These are phyloP conservation scores for Ectemnius lituratus DNA, from an alignment of 2,888 invertebrate species.

Conservation along the genomic window DNA sequence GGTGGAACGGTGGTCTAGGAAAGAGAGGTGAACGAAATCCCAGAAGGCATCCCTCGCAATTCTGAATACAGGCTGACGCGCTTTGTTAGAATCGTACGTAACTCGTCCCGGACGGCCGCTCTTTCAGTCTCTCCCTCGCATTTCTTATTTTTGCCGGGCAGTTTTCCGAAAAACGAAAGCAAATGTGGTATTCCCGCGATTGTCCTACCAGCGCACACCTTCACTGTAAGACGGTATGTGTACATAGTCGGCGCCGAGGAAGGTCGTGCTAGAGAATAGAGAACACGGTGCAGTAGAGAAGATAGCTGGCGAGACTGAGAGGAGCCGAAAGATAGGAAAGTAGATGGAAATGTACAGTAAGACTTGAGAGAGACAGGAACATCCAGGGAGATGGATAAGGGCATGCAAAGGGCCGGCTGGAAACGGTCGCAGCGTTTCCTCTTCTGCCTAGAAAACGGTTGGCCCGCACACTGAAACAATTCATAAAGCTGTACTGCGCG, in stretches of 20 bases:
- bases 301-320: slow-evolving; percentile 10
- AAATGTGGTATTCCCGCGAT: slow-evolving; percentile 65
- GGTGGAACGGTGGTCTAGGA: neutral
- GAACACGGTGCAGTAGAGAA: neutral
- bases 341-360: neutral
- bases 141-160: slow-evolving; percentile 36
- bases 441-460: neutral
- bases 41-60: slow-evolving; percentile 6
- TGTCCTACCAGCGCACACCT: slow-evolving; percentile 28
- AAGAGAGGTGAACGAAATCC: slow-evolving; percentile 11
- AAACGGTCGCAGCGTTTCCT: neutral
- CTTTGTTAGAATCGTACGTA: slow-evolving; percentile 15
- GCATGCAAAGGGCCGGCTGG: neutral
- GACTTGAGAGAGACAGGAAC: neutral
- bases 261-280: slow-evolving; percentile 6
- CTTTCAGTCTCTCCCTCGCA: slow-evolving; percentile 14
- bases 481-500: slow-evolving; percentile 56
- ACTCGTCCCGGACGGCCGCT: neutral
- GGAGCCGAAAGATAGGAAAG: slow-evolving; percentile 1
- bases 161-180: slow-evolving; percentile 52
- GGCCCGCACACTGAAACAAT: slow-evolving; percentile 55
- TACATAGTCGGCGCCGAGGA: slow-evolving; percentile 27
- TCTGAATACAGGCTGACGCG: neutral
- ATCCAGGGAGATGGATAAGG: neutral
- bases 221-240: slow-evolving; percentile 1